Evolutionary conservation across 2,888 invertebrate species (phyloP), one percentile per base, ranked within the genome.

Genomic region (Tinea semifulvella): DNA sequence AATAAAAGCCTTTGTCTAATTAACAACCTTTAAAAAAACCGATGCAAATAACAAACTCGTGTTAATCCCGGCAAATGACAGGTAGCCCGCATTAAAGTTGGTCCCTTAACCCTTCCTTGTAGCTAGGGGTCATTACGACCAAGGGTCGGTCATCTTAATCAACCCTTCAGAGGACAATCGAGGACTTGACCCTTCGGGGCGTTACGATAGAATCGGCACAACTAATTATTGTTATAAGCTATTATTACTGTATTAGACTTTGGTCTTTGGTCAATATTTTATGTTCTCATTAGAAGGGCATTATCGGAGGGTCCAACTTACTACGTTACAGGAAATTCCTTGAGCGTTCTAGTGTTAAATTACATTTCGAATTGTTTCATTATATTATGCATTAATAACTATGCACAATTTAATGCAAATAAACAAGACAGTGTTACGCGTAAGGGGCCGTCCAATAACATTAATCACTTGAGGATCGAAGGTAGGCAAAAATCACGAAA

Each of bases 101-200:
- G 43, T 27, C 44, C 25, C 16, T 38, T 28, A 36, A 22, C 44
- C 38, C 44, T 38, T 44, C 25, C 35, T 19, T 38, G 43, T 28
- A 35, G n/a, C 17, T 8, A 27, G 54, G 61, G 65, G 65, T 63
- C 67, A 65, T 68, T 69, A 65, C 52, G 58, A 57, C 55, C 55
- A 53, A 51, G 51, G 42, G 56, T 61, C 60, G 75, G 74, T 68
- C 75, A 73, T 79, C 77, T 79, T 75, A 76, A 76, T 76, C 75
- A 73, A 71, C 74, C 77, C 74, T 68, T 71, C 72, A 69, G 72
- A 73, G 76, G 73, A 72, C 77, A 69, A 76, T 73, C 74, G 73
- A 61, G 35, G 20, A 46, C 66, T 72, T 70, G 70, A 73, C 73
- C 74, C 71, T 58, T 42, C 27, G 52, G 64, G 68, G 40, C 19